phyloP scores from a whole-genome alignment of 2,797 vertebrate species.

The Austrolebias charrua region DNA sequence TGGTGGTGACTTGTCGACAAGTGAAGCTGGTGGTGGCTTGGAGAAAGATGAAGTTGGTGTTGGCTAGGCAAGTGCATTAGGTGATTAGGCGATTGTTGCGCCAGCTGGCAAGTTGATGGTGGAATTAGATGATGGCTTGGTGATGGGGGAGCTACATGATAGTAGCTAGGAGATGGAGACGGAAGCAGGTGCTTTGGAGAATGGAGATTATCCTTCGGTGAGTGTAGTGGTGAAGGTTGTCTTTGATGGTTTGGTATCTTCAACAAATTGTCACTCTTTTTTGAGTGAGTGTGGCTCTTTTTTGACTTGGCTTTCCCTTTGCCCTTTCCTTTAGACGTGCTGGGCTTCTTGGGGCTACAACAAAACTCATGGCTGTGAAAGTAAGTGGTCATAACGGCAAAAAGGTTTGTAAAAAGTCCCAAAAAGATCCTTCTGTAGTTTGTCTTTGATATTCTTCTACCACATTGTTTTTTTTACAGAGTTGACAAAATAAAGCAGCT shows the following conservation, averaged over 20 bases:
- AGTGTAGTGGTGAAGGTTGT: conserved; percentile 56
- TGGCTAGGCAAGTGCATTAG: conserved; percentile 53
- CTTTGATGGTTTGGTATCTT: conserved; percentile 55
- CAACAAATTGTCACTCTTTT: conserved; percentile 66
- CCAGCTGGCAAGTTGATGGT: conserved; percentile 38
- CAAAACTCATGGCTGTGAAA: conserved; percentile 79
- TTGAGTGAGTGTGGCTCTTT: conserved; percentile 52
- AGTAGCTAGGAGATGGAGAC: conserved; percentile 73
- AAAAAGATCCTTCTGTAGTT: conserved; percentile 6
- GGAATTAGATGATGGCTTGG: conserved; percentile 52
- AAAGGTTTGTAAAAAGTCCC: conserved; percentile 3
- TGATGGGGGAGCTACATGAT: conserved; percentile 66
- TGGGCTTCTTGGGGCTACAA: conserved; percentile 70
- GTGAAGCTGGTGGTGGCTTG: conserved; percentile 47
- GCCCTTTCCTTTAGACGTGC: conserved; percentile 60
- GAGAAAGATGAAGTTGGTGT: conserved; percentile 40
- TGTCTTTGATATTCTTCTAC: conserved; percentile 20
- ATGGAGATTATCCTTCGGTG: conserved; percentile 51
- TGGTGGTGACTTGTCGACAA: conserved; percentile 48
- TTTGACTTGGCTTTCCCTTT: conserved; percentile 68
- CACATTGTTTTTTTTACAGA: conserved; percentile 18
- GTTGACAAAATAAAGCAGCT: conserved; percentile 39
- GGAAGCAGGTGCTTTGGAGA: conserved; percentile 55
- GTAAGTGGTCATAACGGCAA: conserved; percentile 74
- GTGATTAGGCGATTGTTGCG: conserved; percentile 40